Conservation (phyloP, 2,797 vertebrate genomes). For the Microhierax caerulescens region DNA sequence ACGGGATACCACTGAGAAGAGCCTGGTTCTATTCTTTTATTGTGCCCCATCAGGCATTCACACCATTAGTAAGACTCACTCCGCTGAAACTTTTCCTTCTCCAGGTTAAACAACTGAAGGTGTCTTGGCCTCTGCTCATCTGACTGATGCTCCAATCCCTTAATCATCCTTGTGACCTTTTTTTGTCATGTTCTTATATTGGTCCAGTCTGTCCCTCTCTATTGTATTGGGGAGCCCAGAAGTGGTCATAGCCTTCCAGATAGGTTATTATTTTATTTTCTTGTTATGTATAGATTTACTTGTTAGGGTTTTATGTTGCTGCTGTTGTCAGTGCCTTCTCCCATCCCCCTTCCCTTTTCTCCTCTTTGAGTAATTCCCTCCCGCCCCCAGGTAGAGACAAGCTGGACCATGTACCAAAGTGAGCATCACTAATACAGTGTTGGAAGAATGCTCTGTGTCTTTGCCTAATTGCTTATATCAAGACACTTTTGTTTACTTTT, state of each 20-base stretch:
- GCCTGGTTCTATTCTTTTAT: neutral
- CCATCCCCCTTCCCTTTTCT: neutral
- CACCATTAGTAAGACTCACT: neutral
- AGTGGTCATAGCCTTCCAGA: neutral
- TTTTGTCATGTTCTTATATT: neutral
- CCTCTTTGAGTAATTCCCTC: neutral
- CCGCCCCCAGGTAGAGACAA: too few species aligned
- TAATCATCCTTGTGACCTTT: neutral
- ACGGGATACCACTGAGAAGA: neutral
- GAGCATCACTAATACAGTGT: neutral
- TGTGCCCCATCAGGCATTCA: neutral
- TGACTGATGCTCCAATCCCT: neutral
- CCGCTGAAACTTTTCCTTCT: neutral
- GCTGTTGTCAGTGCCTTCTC: neutral
- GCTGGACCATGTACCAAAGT: neutral
- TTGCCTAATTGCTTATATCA: neutral
- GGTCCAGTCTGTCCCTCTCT: neutral
- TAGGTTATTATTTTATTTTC: neutral
- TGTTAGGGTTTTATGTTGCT: neutral
- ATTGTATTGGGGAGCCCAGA: neutral
- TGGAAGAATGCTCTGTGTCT: neutral
- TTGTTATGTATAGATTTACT: neutral
- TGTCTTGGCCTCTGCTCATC: neutral
- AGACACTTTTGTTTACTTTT: neutral
- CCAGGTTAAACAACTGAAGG: neutral